Evolutionary conservation across 2,888 invertebrate species (phyloP).

Genomic region (Phaonia tiefii): DNA sequence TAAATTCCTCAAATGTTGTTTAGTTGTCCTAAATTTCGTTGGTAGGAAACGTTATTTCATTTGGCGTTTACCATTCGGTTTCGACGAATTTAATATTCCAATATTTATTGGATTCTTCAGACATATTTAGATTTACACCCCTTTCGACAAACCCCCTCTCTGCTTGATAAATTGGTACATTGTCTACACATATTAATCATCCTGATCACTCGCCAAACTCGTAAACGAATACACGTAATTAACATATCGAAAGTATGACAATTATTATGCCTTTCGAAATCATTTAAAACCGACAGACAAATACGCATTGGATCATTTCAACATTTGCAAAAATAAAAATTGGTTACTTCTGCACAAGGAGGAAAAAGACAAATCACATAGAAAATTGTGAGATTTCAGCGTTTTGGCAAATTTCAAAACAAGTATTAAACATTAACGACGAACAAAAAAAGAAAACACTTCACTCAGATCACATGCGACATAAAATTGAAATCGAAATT

Average conservation of each 20-base stretch:
- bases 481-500: constrained; percentile 38
- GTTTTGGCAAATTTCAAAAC: constrained; percentile 54
- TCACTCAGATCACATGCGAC: constrained; percentile 36
- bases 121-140: too few relatives aligned
- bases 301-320: constrained; percentile 44
- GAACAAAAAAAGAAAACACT: constrained; percentile 36
- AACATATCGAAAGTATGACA: constrained; percentile 65
- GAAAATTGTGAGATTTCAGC: constrained; percentile 51
- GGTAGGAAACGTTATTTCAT: too few relatives aligned
- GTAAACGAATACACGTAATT: constrained; percentile 53
- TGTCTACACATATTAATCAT: too few relatives aligned
- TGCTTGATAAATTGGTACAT: too few relatives aligned
- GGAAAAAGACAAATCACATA: constrained; percentile 41
- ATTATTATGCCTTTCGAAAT: constrained; percentile 56
- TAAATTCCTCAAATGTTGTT: too few relatives aligned
- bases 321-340: constrained; percentile 45
- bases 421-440: constrained; percentile 32
- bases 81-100: too few relatives aligned
- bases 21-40: too few relatives aligned
- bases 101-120: too few relatives aligned
- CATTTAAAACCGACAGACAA: constrained; percentile 9
- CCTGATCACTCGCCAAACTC: too few relatives aligned
- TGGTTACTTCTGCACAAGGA: constrained; percentile 34
- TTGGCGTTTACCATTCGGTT: too few relatives aligned
- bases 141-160: too few relatives aligned